Conservation (phyloP, 2,888 invertebrate genomes). For the Holacanthella duospinosa region DNA sequence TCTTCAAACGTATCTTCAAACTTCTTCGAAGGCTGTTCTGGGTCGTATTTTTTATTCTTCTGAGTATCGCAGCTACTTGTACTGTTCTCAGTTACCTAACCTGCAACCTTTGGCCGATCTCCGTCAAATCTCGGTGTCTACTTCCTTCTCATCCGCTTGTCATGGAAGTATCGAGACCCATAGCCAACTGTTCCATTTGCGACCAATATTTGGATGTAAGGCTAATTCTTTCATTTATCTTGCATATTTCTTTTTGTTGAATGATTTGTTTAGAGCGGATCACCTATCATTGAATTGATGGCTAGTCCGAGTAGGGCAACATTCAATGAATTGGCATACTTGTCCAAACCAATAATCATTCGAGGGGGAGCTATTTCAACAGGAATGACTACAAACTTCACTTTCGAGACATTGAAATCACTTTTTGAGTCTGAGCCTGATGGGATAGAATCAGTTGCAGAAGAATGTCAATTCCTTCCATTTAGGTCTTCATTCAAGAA, state of each 20-base stretch:
- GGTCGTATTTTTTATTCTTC: background rate
- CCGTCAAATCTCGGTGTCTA: constrained; percentile 52
- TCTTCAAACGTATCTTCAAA: too few relatives aligned
- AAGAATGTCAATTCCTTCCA: constrained; percentile 76
- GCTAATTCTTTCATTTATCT: background rate
- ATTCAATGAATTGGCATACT: constrained; percentile 64
- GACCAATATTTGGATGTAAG: background rate
- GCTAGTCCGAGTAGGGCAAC: constrained; percentile 47
- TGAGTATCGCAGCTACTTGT: too few relatives aligned
- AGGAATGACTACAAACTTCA: constrained; percentile 22
- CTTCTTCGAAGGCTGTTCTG: background rate
- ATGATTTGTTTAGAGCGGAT: constrained; percentile 5
- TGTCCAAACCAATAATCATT: constrained; percentile 66
- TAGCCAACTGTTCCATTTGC: constrained; percentile 70
- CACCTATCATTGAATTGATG: constrained; percentile 24
- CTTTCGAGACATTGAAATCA: constrained; percentile 26
- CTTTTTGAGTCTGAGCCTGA: constrained; percentile 32
- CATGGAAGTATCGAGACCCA: constrained; percentile 76
- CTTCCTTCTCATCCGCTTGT: constrained; percentile 72
- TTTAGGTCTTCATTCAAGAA: constrained; percentile 71
- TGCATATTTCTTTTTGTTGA: background rate
- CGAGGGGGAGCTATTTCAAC: constrained; percentile 53
- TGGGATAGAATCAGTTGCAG: constrained; percentile 53
- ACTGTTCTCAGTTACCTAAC: background rate
- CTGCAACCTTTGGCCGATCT: background rate